Percentiles rank a stretch among this genome's conserved stretches.
Conservation (phyloP, 1,140 invertebrate species). For the Penaeus japonicus region DNA sequence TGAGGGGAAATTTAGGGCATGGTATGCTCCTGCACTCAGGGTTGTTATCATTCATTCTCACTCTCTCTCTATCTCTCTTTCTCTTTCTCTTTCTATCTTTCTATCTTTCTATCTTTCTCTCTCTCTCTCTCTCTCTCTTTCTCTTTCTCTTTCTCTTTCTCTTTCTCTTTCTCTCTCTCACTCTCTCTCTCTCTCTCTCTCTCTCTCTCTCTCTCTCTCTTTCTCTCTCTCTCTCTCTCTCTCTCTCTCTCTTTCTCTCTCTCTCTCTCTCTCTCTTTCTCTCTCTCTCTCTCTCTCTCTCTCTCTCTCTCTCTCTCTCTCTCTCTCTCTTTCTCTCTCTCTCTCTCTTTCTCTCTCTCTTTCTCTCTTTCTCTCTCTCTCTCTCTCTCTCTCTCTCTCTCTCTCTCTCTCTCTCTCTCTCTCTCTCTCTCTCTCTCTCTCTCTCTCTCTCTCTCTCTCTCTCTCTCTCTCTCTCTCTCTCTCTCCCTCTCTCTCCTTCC, state of each 20-base stretch:
- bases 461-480: background rate
- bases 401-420: background rate
- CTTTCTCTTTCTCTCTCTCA: background rate
- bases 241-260: background rate
- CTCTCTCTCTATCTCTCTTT: background rate
- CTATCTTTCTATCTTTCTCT: background rate
- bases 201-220: background rate
- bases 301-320: conserved; percentile 12
- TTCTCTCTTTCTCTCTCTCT: background rate
- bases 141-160: too few species aligned
- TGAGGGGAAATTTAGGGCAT: too few species aligned
- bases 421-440: background rate
- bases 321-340: background rate
- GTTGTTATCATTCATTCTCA: too few species aligned
- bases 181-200: too few species aligned
- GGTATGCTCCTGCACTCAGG: too few species aligned
- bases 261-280: background rate
- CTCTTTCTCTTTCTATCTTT: background rate
- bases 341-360: background rate
- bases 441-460: background rate
- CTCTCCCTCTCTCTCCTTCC: background rate
- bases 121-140: background rate
- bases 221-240: background rate
- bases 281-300: background rate
- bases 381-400: background rate